Evolutionary conservation across 2,797 vertebrate species (phyloP), one percentile per base, ranked within the genome.

Genomic region (Microhierax caerulescens): DNA sequence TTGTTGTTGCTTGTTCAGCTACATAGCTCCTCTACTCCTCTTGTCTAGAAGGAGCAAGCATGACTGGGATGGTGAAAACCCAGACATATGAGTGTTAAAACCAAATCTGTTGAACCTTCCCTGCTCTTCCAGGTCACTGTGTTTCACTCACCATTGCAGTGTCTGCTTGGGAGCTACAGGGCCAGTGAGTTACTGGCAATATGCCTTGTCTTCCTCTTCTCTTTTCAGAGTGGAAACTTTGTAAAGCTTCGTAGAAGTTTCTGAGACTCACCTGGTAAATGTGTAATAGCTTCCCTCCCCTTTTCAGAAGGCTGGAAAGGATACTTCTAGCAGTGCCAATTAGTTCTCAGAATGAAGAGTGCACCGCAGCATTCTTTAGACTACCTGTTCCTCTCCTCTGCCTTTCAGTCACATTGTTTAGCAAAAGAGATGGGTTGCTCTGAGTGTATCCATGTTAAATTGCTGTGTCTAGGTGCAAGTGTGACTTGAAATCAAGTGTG

Each of bases 21-120:
- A 1, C 0, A 2, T n/a, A 36, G 32, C 24, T 72, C 37, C 14
- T 14, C 34, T 13, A 0, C 22, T 34, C 15, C 13, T 4, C 21
- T 20, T 32, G 19, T 18, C 21, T 28, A 4, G 60, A 47, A 32
- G 30, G 57, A 48, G 30, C 0, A 59, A 20, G 13, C 3, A 0
- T 1, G 2, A 41, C 30, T 43, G 60, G 84, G 48, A 22, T 4
- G 13, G 14, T 43, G 28, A 70, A 61, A 70, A 34, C 41, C 36
- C 36, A 21, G 56, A 6, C 18, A 15, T 5, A 2, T 37, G 24
- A 39, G 50, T 21, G 6, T 17, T 60, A 54, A 27, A 61, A 20
- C 30, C 48, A 68, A 6, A 25, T 37, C 43, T 51, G 28, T 17
- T n/a, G 24, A 30, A 15, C 12, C 11, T 48, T 41, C 18, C 13